Base-by-base conservation (phyloP, 2,113 vertebrate species). In the Melanocharis versteri region DNA sequence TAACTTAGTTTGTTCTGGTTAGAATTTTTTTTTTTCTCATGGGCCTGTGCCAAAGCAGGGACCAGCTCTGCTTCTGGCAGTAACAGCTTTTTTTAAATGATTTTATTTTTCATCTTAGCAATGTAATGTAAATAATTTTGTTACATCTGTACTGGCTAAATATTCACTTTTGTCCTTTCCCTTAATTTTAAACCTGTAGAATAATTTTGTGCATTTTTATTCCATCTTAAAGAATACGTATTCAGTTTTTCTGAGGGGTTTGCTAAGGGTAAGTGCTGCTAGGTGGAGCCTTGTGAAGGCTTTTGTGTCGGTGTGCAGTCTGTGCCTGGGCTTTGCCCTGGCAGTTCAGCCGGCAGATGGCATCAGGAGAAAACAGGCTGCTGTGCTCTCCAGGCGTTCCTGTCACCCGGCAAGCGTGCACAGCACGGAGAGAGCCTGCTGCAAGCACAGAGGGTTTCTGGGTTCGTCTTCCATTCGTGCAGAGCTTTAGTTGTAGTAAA, bases 371-470 rank as follows among this genome's bases (percentile, higher is more conserved):
- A 83, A 95, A 50, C 33, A 4, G 2, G 53, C 61, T 48, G 84
- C 70, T 21, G 10, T 1, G 12, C 0, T 15, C 50, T 65, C 28
- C n/a, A 2, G 4, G 11, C 17, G 5, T 21, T 11, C n/a, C 42
- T 8, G 27, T 75, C n/a, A 57, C 47, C 65, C 33, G 14, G 19
- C 53, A 7, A 6, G 45, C 23, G 28, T 4, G 6, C 24, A 0
- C 2, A 14, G 37, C 37, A 0, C 1, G 0, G 35, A 10, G 61
- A 39, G 57, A 72, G n/a, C 13, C 53, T 33, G 6, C 21, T 24
- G 1, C 1, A 0, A 15, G 6, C 6, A 8, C 30, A 2, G 10
- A 5, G n/a, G 5, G 3, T 13, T 76, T n/a, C 71, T 30, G 73
- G 33, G 6, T 14, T 76, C 40, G 4, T 14, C 51, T 54, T 21